Conservation (phyloP, 2,113 vertebrate genomes). For the Muntiacus reevesi region DNA sequence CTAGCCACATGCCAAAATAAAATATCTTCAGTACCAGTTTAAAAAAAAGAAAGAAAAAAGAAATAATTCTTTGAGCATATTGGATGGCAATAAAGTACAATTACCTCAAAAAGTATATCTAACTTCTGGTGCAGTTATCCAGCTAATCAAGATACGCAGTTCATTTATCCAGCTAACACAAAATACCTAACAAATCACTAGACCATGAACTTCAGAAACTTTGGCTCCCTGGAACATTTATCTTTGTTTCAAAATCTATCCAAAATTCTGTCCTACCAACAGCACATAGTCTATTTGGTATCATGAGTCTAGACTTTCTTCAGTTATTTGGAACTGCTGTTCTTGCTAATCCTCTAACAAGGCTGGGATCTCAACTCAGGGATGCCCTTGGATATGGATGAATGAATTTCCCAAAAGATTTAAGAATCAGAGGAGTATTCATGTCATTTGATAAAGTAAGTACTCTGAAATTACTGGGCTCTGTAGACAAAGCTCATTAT, state of each 20-base stretch:
- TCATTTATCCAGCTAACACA: not conserved
- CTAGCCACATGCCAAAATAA: not conserved
- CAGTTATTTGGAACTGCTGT: not conserved
- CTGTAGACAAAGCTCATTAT: not conserved
- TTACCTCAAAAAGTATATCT: not conserved
- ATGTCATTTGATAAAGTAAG: not conserved
- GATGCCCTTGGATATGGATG: not conserved
- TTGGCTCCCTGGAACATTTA: not conserved
- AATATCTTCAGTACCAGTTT: not conserved
- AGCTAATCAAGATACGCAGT: conserved; percentile 12
- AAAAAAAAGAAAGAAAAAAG: not conserved
- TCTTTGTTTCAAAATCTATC: not conserved
- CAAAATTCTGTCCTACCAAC: not conserved
- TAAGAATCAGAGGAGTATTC: not conserved
- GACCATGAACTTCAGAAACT: not conserved
- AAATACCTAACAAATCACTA: not conserved
- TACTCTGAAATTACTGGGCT: not conserved
- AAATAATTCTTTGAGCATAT: not conserved
- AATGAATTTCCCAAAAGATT: not conserved
- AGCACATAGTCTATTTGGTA: not conserved
- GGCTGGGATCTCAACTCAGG: not conserved
- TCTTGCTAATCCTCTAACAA: not conserved
- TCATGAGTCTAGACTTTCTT: not conserved
- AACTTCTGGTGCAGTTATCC: not conserved
- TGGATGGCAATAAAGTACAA: not conserved